Percentiles rank a stretch among this genome's conserved stretches.
phyloP scores from a whole-genome alignment of 2,113 vertebrate genomes.

The Rhipidura dahli region DNA sequence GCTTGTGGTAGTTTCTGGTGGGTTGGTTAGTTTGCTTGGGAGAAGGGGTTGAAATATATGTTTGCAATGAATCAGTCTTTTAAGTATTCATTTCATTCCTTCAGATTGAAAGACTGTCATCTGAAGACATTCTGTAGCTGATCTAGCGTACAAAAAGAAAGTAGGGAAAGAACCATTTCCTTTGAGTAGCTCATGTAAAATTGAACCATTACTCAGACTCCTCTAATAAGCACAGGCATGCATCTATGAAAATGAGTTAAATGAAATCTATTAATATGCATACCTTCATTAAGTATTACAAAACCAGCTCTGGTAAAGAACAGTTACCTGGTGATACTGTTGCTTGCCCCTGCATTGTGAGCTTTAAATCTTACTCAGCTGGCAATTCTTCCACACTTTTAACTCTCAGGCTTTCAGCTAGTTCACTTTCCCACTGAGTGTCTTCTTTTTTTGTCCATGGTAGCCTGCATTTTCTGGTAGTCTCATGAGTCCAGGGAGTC shows the following conservation, averaged over 20 bases:
- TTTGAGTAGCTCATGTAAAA: not conserved
- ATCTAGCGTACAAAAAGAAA: not conserved
- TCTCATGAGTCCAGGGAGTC: not conserved
- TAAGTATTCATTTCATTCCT: not conserved
- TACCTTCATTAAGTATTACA: slow-evolving; percentile 9
- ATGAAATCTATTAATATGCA: slow-evolving; percentile 22
- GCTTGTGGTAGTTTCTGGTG: not conserved
- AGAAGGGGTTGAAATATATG: not conserved
- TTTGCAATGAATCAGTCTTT: not conserved
- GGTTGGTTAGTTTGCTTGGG: not conserved
- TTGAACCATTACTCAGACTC: slow-evolving; percentile 9
- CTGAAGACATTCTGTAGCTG: not conserved
- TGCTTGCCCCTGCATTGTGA: not conserved
- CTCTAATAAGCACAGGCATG: not conserved
- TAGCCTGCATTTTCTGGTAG: not conserved
- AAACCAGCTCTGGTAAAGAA: slow-evolving; percentile 5
- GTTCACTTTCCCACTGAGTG: not conserved
- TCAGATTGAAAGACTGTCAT: not conserved
- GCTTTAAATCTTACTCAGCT: not conserved
- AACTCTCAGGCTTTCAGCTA: not conserved
- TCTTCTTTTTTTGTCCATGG: not conserved
- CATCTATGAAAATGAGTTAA: slow-evolving; percentile 14
- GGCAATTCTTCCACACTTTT: not conserved
- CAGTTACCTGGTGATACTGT: slow-evolving; percentile 18
- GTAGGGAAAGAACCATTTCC: not conserved